Conservation (phyloP, 1,140 invertebrate species). For the Lethrus apterus region DNA sequence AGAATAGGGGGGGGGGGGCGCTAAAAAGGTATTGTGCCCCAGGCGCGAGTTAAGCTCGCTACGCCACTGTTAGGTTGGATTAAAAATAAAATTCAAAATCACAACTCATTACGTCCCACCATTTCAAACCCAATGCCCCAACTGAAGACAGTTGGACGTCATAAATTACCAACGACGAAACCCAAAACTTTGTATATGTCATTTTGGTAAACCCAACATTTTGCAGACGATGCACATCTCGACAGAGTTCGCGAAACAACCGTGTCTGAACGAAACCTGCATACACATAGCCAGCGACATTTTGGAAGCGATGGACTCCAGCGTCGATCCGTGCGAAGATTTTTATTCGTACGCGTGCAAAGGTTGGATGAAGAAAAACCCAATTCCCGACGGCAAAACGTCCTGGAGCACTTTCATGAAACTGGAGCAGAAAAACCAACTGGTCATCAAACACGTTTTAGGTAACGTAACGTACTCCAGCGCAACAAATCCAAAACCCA, state of each 20-base stretch:
- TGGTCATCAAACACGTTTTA: conserved; percentile 84
- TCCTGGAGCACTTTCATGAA: conserved; percentile 94
- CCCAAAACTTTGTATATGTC: too few species aligned
- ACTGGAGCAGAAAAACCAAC: conserved; percentile 85
- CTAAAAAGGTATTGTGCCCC: too few species aligned
- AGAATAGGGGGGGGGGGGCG: too few species aligned
- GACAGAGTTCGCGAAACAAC: conserved; percentile 17
- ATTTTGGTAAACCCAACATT: background rate
- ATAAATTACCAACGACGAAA: conserved; percentile 1
- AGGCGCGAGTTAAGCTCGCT: too few species aligned
- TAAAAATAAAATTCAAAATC: too few species aligned
- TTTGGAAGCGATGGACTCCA: conserved; percentile 72
- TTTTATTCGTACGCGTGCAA: conserved; percentile 94
- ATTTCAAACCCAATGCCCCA: too few species aligned
- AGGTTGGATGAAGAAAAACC: conserved; percentile 85
- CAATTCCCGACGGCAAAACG: conserved; percentile 86
- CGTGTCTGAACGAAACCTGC: conserved; percentile 75
- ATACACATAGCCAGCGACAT: conserved; percentile 80
- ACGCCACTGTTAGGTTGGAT: too few species aligned
- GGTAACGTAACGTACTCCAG: conserved; percentile 45
- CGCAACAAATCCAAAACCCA: background rate
- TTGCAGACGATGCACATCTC: background rate
- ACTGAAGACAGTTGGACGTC: background rate
- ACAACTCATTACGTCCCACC: too few species aligned
- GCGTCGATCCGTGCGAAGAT: conserved; percentile 83